phyloP scores from a whole-genome alignment of 2,113 vertebrate species.

The Mastomys natalensis region DNA sequence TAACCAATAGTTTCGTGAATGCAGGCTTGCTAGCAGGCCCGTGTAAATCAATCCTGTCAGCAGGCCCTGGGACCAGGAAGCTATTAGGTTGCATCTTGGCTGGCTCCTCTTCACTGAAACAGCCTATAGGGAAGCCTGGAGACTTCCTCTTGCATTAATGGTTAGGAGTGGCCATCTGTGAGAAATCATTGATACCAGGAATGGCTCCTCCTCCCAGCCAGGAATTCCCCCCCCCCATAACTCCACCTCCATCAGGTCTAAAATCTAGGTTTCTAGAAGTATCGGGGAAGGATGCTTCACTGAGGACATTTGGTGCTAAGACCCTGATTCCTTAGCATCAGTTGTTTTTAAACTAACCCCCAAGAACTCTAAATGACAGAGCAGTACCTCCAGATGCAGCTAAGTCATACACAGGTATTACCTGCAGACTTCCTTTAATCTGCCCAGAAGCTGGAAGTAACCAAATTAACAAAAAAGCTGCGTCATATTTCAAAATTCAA shows the following conservation, averaged over 20 bases:
- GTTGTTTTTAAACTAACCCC: neutral
- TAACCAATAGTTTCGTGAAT: constrained; percentile 84
- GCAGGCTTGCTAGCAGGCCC: constrained; percentile 80
- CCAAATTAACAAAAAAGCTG: neutral
- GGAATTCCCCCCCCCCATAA: constrained; percentile 30
- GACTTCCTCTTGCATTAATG: constrained; percentile 81
- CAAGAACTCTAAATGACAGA: neutral
- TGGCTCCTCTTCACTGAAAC: constrained; percentile 82
- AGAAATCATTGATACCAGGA: constrained; percentile 14
- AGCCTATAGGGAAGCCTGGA: constrained; percentile 76
- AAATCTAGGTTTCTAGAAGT: neutral
- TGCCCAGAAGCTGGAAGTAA: neutral
- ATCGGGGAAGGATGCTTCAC: too few relatives aligned
- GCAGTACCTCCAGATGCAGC: neutral
- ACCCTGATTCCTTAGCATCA: neutral
- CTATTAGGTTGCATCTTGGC: constrained; percentile 84
- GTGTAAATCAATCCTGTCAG: constrained; percentile 86
- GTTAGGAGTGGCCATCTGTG: constrained; percentile 62
- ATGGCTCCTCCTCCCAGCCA: constrained; percentile 72
- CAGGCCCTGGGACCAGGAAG: constrained; percentile 78
- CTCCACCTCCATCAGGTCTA: neutral
- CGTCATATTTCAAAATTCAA: neutral
- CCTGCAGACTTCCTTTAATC: neutral
- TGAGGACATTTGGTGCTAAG: neutral
- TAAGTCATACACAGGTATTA: neutral